These are phyloP conservation scores for Tetragonisca angustula DNA, from an alignment of 2,888 invertebrate species.

Conservation along the genomic window DNA sequence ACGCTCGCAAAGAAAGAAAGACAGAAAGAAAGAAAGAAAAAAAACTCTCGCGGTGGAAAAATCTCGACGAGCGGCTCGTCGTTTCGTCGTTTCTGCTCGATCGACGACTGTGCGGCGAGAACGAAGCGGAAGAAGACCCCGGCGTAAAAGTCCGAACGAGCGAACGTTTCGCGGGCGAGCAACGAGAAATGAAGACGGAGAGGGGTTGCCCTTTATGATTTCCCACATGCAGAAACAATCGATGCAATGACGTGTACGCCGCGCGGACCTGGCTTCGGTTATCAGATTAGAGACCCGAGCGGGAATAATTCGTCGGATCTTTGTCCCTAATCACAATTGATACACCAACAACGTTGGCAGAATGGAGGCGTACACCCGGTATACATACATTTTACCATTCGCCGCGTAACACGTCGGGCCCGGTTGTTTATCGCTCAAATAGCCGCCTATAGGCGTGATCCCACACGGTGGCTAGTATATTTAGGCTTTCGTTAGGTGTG, in stretches of 20 bases:
- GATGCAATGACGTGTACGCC: slow-evolving; percentile 73
- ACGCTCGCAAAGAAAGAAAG: slow-evolving; percentile 1
- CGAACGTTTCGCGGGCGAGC: no score
- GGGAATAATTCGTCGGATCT: slow-evolving; percentile 75
- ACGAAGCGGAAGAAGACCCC: no score
- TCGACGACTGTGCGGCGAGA: no score
- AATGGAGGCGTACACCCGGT: slow-evolving; percentile 73
- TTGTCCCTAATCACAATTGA: slow-evolving; percentile 76
- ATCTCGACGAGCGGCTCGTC: slow-evolving; percentile 44
- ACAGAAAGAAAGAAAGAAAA: no score
- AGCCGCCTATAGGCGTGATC: slow-evolving; percentile 73
- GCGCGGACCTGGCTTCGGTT: slow-evolving; percentile 60
- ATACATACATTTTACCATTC: slow-evolving; percentile 73
- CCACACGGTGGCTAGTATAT: slow-evolving; percentile 73
- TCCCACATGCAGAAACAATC: slow-evolving; percentile 73
- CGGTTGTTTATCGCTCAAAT: slow-evolving; percentile 74
- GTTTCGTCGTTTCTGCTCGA: slow-evolving; percentile 4
- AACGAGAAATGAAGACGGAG: no score
- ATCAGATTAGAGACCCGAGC: slow-evolving; percentile 73
- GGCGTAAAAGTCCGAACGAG: no score
- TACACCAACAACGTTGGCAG: slow-evolving; percentile 71
- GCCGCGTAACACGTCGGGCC: slow-evolving; percentile 72
- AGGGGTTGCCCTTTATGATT: slow-evolving; percentile 69
- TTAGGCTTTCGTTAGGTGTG: slow-evolving; percentile 74
- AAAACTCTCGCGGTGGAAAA: slow-evolving; percentile 26